These are phyloP conservation scores for Phainopepla nitens DNA, from an alignment of 2,113 vertebrate species.

Conservation along the genomic window DNA sequence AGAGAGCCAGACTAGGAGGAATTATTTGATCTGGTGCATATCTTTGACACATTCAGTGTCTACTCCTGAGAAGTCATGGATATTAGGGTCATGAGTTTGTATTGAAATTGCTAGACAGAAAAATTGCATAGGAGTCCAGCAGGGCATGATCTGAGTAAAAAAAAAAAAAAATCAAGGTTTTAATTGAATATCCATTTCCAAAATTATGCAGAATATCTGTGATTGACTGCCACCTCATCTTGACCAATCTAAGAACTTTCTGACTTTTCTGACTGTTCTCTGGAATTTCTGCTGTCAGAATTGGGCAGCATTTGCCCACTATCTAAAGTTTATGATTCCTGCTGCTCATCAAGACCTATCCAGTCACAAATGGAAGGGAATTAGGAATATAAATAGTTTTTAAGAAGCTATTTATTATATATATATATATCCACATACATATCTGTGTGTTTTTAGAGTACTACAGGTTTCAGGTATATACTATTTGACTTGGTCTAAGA, in stretches of 20 bases:
- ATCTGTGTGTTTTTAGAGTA: neutral
- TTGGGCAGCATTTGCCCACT: neutral
- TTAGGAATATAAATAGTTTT: neutral
- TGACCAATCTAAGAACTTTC: neutral
- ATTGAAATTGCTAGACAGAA: neutral
- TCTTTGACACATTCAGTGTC: neutral
- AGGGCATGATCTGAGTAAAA: neutral
- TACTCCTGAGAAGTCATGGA: neutral
- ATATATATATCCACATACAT: neutral
- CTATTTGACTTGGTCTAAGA: neutral
- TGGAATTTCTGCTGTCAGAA: neutral
- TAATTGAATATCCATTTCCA: neutral
- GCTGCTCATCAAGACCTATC: neutral
- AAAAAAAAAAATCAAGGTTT: neutral
- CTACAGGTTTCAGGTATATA: neutral
- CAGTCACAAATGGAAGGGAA: neutral
- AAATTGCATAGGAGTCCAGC: neutral
- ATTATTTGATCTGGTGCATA: neutral
- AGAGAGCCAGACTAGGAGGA: neutral
- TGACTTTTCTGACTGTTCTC: neutral
- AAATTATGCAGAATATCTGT: neutral
- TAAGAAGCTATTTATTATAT: neutral
- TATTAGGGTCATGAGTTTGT: neutral
- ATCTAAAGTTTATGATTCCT: neutral
- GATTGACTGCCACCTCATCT: neutral